Conservation (phyloP, 64 coral and sea anemone species). For the Pocillopora verrucosa region DNA sequence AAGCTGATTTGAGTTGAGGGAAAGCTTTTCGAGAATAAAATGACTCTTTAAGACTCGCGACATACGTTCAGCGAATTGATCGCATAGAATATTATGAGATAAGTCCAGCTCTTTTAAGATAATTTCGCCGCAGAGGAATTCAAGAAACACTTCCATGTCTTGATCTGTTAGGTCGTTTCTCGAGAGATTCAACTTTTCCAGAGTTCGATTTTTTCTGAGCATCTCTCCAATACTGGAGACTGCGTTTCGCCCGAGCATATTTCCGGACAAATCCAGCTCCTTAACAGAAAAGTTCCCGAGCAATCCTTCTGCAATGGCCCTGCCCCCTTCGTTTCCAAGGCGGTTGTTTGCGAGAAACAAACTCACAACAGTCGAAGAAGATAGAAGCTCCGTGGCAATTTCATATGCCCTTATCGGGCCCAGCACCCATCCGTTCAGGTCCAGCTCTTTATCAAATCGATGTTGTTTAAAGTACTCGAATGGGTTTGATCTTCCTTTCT, state of each 20-base stretch:
- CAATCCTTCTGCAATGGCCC: constrained; percentile 52
- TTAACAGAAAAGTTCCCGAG: constrained; percentile 31
- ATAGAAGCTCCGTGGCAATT: constrained; percentile 27
- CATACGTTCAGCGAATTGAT: constrained; percentile 47
- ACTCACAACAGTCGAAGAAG: constrained; percentile 29
- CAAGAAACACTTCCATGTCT: constrained; percentile 40
- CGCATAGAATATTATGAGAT: constrained; percentile 64
- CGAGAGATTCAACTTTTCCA: constrained; percentile 57
- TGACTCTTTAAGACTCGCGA: constrained; percentile 41
- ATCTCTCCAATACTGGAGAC: constrained; percentile 42
- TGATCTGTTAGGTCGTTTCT: constrained; percentile 57
- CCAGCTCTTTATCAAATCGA: constrained; percentile 23
- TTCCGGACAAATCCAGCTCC: constrained; percentile 62
- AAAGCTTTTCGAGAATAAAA: constrained; percentile 45
- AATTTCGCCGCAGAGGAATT: constrained; percentile 35
- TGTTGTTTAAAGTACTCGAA: constrained; percentile 58
- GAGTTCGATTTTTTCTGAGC: constrained; percentile 45
- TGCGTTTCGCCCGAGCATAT: constrained; percentile 30
- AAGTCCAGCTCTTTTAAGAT: constrained; percentile 64
- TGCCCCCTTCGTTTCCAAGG: constrained; percentile 70
- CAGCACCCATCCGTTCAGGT: constrained; percentile 36
- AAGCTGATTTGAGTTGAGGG: constrained; percentile 61
- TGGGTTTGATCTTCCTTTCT: constrained; percentile 39
- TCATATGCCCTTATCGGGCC: constrained; percentile 9
- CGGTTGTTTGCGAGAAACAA: constrained; percentile 51